Evolutionary conservation across 2,888 invertebrate species (phyloP), one percentile per base, ranked within the genome.

Genomic region (Stratiomys singularior): DNA sequence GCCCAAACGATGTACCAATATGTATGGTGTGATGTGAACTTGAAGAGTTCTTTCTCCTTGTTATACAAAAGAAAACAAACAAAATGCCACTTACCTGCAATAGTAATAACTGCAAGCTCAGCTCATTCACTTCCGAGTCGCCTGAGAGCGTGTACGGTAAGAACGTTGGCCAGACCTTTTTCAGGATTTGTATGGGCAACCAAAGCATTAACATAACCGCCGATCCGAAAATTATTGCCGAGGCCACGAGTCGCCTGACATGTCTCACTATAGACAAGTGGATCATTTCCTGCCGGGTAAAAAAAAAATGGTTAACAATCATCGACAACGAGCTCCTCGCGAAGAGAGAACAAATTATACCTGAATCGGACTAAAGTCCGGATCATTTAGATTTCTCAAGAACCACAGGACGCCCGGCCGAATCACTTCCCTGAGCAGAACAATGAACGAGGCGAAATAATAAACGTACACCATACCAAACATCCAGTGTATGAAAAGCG

Each of bases 391-490:
- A 86, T 99, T 99, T 81, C 98, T 91, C 82, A 99, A 89, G 87
- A 99, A 99, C 99, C 99, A 99, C 1, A 99, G 89, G 0, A 99
- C 98, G 0, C 99, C 99, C 0, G 99, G 99, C 76, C 99, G 90
- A 47, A 99, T 86, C 0, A 98, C 96, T 88, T 99, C 99, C 76
- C 99, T 89, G 27, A 99, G 87, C 1, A 99, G 89, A 21, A 97
- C 89, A 60, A 99, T 95, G 85, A 97, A 99, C 0, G 98, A 98
- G 7, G 99, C 99, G 85, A 99, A 99, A 88, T 99, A 99, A 87
- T 99, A 99, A 15, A 99, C 98, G 85, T 98, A 99, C 44, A 96
- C 95, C 98, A 99, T 99, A 78, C 99, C 99, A 7, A 98, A 96
- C 56, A 99, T 91, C 99, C 99, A 99, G 86, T 99, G 99, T 77